Conservation (phyloP, 2,113 vertebrate genomes). For the Lipotes vexillifer region DNA sequence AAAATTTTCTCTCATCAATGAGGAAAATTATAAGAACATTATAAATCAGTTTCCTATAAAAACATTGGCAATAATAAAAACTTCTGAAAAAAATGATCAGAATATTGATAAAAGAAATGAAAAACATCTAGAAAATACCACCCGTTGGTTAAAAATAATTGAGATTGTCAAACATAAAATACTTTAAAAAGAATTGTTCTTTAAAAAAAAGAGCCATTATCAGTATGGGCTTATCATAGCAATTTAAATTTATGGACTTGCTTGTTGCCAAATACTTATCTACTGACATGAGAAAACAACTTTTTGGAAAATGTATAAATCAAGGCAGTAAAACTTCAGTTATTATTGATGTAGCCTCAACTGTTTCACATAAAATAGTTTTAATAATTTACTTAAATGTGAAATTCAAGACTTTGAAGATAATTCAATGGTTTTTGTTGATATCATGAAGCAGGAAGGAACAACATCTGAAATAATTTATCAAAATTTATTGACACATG, state of each 20-base stretch:
- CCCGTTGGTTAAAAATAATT: slow-evolving; percentile 45
- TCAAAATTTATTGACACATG: slow-evolving; percentile 63
- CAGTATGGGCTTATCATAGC: slow-evolving; percentile 3
- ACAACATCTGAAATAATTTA: slow-evolving; percentile 69
- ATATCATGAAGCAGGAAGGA: slow-evolving; percentile 55
- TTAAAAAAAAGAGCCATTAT: slow-evolving; percentile 37
- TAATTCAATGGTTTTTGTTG: slow-evolving; percentile 70
- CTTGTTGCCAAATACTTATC: slow-evolving; percentile 64
- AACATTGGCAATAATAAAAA: slow-evolving; percentile 1
- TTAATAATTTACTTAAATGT: slow-evolving; percentile 72
- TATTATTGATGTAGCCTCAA: slow-evolving; percentile 62
- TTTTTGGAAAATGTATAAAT: slow-evolving; percentile 66
- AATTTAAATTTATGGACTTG: slow-evolving; percentile 57
- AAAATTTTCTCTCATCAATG: neutral
- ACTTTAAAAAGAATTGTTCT: neutral
- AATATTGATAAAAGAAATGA: slow-evolving; percentile 26
- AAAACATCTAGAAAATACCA: slow-evolving; percentile 43
- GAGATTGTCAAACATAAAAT: slow-evolving; percentile 57
- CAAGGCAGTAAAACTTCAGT: slow-evolving; percentile 64
- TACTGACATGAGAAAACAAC: slow-evolving; percentile 47
- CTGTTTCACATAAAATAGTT: slow-evolving; percentile 59
- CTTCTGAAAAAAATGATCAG: slow-evolving; percentile 12
- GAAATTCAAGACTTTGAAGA: slow-evolving; percentile 66
- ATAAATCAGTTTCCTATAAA: neutral
- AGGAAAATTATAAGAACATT: slow-evolving; percentile 17